Evolutionary conservation across 2,113 vertebrate genomes (phyloP), one percentile per base, ranked within the genome.

Genomic region (Tonatia bakeri): DNA sequence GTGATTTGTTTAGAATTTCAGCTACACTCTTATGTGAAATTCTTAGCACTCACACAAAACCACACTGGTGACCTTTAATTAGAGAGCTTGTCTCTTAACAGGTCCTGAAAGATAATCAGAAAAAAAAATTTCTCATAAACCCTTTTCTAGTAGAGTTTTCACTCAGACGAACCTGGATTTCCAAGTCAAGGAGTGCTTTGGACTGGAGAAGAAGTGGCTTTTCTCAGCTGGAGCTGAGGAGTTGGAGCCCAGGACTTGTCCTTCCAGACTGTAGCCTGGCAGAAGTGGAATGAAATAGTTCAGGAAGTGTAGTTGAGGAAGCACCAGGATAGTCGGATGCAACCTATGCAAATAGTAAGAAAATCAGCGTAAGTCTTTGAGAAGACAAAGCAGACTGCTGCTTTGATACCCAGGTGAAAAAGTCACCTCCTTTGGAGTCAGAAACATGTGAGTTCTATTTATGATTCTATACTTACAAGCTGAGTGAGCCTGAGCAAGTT

Each of bases 1-100:
- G 81, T 19, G 50, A 15, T 91, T 81, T 81, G 77, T 64, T 88
- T 91, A 94, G 73, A 77, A 45, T 54, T 77, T 89, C 52, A 22
- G 0, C 70, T 43, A 20, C 13, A 19, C 13, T 86, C 50, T 8
- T n/a, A 8, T 19, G 50, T 61, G 54, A 76, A 2, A 14, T 67
- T 59, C 79, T 93, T 26, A 91, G 76, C 31, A 12, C 11, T 96
- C 17, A 64, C 67, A 33, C 13, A 16, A 45, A 95, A 3, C 28
- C 59, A 67, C 13, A 7, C 72, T n/a, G 4, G 20, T n/a, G 43
- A 47, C 17, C 19, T 77, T 89, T 50, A 86, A 33, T 36, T 86
- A 38, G 76, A 67, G 5, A 64, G 8, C 10, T 54, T 72, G 12
- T 36, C 36, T 7, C 26, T 33, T 67, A 61, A 6, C 24, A 14